A percentile compares a stretch with the other conserved stretches of the same genome.
Evolutionary conservation across 2,888 invertebrate species (phyloP).

Genomic region (Amphipyra berbera): DNA sequence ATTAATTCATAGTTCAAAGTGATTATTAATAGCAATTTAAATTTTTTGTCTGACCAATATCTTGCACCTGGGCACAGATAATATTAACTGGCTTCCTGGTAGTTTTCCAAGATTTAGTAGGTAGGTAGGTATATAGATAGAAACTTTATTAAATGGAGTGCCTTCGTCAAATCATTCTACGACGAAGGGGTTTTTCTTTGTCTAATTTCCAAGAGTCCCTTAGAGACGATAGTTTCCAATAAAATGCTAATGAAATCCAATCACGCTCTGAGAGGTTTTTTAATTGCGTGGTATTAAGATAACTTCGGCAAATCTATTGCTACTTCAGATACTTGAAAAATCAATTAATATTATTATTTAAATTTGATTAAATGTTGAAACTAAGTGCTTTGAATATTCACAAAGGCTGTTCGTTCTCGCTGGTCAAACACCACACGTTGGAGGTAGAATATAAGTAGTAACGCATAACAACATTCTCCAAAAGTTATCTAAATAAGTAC

Average conservation of each 20-base stretch:
- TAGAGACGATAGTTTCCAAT: constrained; percentile 52
- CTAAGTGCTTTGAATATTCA: constrained; percentile 19
- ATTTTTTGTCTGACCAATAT: constrained; percentile 47
- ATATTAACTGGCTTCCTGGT: constrained; percentile 50
- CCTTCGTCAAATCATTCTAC: constrained; percentile 21
- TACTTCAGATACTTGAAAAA: constrained; percentile 33
- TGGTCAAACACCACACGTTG: constrained; percentile 23
- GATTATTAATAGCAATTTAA: constrained; percentile 40
- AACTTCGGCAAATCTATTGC: constrained; percentile 35
- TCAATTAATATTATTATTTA: constrained; percentile 34
- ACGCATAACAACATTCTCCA: constrained; percentile 54
- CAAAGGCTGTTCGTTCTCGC: constrained; percentile 9
- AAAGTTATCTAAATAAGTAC: constrained; percentile 59
- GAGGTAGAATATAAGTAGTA: constrained; percentile 25
- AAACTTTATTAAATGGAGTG: constrained; percentile 4
- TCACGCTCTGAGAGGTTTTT: constrained; percentile 41
- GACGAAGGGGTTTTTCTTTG: constrained; percentile 21
- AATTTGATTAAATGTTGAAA: constrained; percentile 19
- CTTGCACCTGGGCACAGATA: constrained; percentile 30
- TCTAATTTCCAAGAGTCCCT: constrained; percentile 36
- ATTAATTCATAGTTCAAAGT: constrained; percentile 36
- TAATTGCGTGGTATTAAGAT: constrained; percentile 49
- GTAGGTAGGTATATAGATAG: constrained; percentile 9
- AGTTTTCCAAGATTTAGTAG: constrained; percentile 27
- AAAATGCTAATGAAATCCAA: constrained; percentile 58